Evolutionary conservation across 2,797 vertebrate species (phyloP), one percentile per base, ranked within the genome.

Genomic region (Pseudotriccus pelzelni): DNA sequence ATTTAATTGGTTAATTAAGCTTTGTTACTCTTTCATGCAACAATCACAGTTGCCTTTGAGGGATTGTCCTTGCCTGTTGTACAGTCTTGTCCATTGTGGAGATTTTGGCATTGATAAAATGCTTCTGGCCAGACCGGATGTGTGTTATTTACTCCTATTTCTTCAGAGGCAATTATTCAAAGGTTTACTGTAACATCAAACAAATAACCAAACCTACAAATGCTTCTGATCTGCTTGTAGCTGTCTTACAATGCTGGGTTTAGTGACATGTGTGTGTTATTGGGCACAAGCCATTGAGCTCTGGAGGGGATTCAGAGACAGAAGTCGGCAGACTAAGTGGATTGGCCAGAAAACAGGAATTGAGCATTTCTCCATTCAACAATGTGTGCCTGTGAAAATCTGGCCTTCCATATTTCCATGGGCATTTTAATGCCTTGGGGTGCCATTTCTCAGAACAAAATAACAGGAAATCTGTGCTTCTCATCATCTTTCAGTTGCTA

Each of bases 81-180:
- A 85, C 27, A 63, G 80, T 70, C 86, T 92, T 92, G 55, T 89
- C 60, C 41, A n/a, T 73, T 76, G 75, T 70, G 63, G 47, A 93
- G 85, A 88, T 94, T 93, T 93, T 96, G 94, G 85, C 89, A 60
- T 63, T 73, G 83, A 94, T 83, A 77, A 74, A 90, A 60, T 55
- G 70, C 44, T 79, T 86, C 90, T 93, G 87, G 84, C 87, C 56
- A 76, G 70, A 56, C 62, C 79, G 56, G 32, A 60, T 87, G 46
- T 75, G 44, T 66, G 32, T 49, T 94, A 75, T 92, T 97, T 90
- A 81, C 41, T 89, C 56, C 34, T 69, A 0, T 92, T 90, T 83
- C 87, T 95, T 96, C 56, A 81, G 55, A 76, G 37, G 43, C 27
- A 85, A 81, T 96, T 95, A 79, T 76, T 91, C 56, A 70, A 73